Evolutionary conservation across 2,888 invertebrate genomes (phyloP), one percentile per base, ranked within the genome.

Genomic region (Ophonus ardosiacus): DNA sequence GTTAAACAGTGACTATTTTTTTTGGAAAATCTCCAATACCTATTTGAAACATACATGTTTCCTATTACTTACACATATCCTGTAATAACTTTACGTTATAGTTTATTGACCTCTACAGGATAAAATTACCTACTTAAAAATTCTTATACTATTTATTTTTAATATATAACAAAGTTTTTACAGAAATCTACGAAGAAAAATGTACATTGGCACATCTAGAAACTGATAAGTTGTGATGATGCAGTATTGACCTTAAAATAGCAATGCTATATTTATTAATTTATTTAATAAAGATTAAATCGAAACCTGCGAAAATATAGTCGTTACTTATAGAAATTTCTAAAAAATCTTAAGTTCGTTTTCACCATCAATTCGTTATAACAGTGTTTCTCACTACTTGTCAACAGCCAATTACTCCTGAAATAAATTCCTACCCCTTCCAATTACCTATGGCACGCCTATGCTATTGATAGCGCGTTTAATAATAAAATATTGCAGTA

Each of bases 401-500:
- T 51, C 43, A 51, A 10, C 43, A 51, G 2, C 43, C 43, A 51
- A 51, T 68, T 31, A 68, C n/a, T 68, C 68, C 68, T 15, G 31
- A 68, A 68, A 68, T 68, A 68, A 7, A 63, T 15, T 38, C 38
- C 5, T 15, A 24, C 15, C 38, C 68, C 68, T n/a, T 68, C 68
- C 38, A 68, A n/a, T 68, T 7, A 68, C 68, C 31, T 31, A 5
- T 31, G 31, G 31, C 31, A 38, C 68, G 68, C 68, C 68, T 31
- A 68, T 38, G 68, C 68, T 68, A 68, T 68, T 31, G 31, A 68
- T 68, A 68, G 68, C 31, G 31, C 4, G 68, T 68, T 31, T 68
- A 68, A 68, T 68, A 68, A 68, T 68, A 68, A 68, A 68, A 68
- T 68, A 68, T 68, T 63, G 24, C 63, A 18, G 63, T 13, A 63